Evolutionary conservation across 2,888 invertebrate species (phyloP).

Genomic region (Cephus sareptanus): DNA sequence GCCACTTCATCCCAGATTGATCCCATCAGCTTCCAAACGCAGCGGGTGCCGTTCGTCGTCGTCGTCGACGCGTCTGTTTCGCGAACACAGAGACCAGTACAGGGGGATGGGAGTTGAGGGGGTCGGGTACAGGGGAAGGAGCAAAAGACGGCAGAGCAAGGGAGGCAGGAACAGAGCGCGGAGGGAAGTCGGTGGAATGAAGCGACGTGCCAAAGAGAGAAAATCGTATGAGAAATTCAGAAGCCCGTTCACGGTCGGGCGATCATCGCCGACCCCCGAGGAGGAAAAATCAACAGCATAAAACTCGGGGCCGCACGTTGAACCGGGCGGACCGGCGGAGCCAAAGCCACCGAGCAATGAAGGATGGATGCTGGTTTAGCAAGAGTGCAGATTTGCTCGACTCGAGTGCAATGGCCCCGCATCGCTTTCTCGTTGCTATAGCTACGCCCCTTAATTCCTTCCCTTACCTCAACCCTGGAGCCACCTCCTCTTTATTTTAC

Average conservation of each 20-base stretch:
- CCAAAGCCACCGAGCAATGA: slow-evolving; percentile 53
- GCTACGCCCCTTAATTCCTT: slow-evolving; percentile 51
- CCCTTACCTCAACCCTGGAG: slow-evolving; percentile 12
- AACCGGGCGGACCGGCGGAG: slow-evolving; percentile 40
- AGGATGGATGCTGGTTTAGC: slow-evolving; percentile 62
- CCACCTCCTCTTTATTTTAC: slow-evolving; percentile 43
- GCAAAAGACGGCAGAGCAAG: neutral
- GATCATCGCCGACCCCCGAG: neutral
- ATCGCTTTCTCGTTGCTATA: slow-evolving; percentile 53
- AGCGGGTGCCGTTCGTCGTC: slow-evolving; percentile 22
- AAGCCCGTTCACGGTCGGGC: neutral
- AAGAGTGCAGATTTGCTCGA: slow-evolving; percentile 60
- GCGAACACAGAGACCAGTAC: neutral
- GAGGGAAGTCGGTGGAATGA: slow-evolving; percentile 28
- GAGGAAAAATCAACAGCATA: neutral
- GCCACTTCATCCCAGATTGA: neutral
- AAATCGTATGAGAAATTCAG: neutral
- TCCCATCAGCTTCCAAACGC: neutral
- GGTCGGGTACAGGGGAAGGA: neutral
- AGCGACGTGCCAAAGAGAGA: slow-evolving; percentile 27
- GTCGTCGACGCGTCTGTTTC: neutral
- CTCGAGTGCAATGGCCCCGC: slow-evolving; percentile 63
- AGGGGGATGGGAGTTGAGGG: neutral
- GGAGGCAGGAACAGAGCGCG: slow-evolving; percentile 21
- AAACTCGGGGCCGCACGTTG: slow-evolving; percentile 29